Percentiles rank a stretch among this genome's conserved stretches.
phyloP scores from a whole-genome alignment of 2,888 invertebrate genomes.

The Campoplex nolae region DNA sequence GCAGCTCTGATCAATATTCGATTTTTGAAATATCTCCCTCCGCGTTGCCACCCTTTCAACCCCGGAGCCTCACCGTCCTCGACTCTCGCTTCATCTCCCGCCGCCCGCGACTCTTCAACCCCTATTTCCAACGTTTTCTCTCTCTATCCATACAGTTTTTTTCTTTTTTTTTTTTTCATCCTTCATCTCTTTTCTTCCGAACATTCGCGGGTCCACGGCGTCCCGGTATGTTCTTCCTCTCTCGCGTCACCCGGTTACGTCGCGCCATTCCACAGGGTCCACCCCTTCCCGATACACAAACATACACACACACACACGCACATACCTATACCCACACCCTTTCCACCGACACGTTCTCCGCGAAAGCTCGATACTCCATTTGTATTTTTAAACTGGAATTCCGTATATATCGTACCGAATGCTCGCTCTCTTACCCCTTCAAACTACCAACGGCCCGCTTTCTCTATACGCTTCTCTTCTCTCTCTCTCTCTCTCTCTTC shows the following conservation, averaged over 20 bases:
- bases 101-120: slow-evolving; percentile 62
- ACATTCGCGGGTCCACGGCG: slow-evolving; percentile 59
- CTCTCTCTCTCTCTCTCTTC: slow-evolving; percentile 13
- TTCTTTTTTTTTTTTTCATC: slow-evolving; percentile 27
- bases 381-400: slow-evolving; percentile 84
- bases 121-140: slow-evolving; percentile 34
- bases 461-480: not conserved
- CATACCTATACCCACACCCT: slow-evolving; percentile 26
- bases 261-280: slow-evolving; percentile 37
- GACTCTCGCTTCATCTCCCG: slow-evolving; percentile 69
- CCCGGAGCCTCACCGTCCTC: slow-evolving; percentile 66
- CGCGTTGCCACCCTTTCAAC: slow-evolving; percentile 69
- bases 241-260: slow-evolving; percentile 61
- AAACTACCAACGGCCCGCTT: not conserved
- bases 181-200: slow-evolving; percentile 56
- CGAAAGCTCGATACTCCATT: slow-evolving; percentile 84
- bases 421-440: slow-evolving; percentile 69
- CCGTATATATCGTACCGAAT: slow-evolving; percentile 72
- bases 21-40: slow-evolving; percentile 84
- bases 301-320: slow-evolving; percentile 25
- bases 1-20: slow-evolving; percentile 84
- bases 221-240: slow-evolving; percentile 40
- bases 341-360: slow-evolving; percentile 77
- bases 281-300: slow-evolving; percentile 2
- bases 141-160: slow-evolving; percentile 29